Conservation (phyloP, 2,888 invertebrate species). For the Mesodorylaimus sp. region DNA sequence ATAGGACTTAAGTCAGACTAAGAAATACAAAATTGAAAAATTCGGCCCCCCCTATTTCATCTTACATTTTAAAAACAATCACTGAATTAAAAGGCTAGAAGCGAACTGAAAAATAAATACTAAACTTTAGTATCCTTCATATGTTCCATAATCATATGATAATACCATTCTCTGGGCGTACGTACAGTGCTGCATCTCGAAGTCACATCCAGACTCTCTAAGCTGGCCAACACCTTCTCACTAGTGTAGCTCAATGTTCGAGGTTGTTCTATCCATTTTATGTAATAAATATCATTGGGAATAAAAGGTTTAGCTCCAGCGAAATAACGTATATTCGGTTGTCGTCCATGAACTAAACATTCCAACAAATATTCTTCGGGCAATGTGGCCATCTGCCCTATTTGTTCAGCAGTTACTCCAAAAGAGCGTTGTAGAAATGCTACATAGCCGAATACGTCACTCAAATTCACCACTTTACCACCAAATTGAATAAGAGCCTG, state of each 20-base stretch:
- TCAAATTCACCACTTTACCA: slow-evolving; percentile 26
- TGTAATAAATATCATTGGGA: slow-evolving; percentile 28
- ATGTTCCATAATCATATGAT: slow-evolving; percentile 4
- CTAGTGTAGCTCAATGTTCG: slow-evolving; percentile 26
- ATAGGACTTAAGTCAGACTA: too few relatives aligned
- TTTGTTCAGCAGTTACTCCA: slow-evolving; percentile 28
- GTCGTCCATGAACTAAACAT: slow-evolving; percentile 28
- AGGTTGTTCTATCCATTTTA: slow-evolving; percentile 30
- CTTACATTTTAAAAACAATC: too few relatives aligned
- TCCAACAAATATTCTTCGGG: slow-evolving; percentile 30
- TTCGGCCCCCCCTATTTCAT: too few relatives aligned
- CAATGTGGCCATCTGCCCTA: slow-evolving; percentile 26
- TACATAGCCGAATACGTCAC: slow-evolving; percentile 29
- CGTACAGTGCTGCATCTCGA: slow-evolving; percentile 24
- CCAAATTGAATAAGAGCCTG: slow-evolving; percentile 26
- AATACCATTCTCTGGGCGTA: slow-evolving; percentile 27
- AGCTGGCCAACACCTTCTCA: slow-evolving; percentile 24
- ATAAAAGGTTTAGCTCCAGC: slow-evolving; percentile 20
- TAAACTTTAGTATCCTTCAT: slow-evolving; percentile 1
- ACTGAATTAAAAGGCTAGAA: too few relatives aligned
- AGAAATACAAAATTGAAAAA: too few relatives aligned
- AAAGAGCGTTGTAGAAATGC: slow-evolving; percentile 26
- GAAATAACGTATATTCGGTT: slow-evolving; percentile 19
- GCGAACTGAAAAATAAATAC: too few relatives aligned
- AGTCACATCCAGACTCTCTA: slow-evolving; percentile 26